These are phyloP conservation scores for Anarhynchus alexandrinus DNA, from an alignment of 2,113 vertebrate genomes.

Conservation along the genomic window DNA sequence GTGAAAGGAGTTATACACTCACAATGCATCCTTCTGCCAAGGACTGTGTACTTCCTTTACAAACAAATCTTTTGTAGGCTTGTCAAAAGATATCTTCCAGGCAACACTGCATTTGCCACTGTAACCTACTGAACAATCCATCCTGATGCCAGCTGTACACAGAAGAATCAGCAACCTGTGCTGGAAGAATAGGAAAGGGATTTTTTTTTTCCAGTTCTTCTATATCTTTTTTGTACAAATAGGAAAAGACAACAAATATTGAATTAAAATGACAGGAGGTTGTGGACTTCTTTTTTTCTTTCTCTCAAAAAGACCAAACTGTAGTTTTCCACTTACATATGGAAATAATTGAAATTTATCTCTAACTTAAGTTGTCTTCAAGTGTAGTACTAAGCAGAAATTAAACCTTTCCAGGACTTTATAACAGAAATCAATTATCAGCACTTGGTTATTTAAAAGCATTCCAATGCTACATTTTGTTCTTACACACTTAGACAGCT, in stretches of 20 bases:
- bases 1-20: neutral
- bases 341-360: neutral
- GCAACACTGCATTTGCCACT: neutral
- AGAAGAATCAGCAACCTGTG: neutral
- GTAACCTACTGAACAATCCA: neutral
- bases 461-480: neutral
- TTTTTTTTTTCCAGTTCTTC: neutral
- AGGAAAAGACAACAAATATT: neutral
- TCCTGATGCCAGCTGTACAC: neutral
- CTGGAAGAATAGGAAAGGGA: neutral
- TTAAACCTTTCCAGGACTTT: neutral
- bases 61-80: neutral
- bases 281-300: neutral
- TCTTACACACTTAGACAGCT: neutral
- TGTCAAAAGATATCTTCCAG: neutral
- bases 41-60: neutral
- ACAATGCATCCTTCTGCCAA: neutral
- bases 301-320: neutral
- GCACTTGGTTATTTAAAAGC: neutral
- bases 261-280: neutral
- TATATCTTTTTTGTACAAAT: neutral
- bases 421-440: neutral
- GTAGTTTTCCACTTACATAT: neutral
- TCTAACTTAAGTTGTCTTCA: neutral
- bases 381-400: neutral